Conservation (phyloP, 2,888 invertebrate genomes). For the Corythucha ciliata region DNA sequence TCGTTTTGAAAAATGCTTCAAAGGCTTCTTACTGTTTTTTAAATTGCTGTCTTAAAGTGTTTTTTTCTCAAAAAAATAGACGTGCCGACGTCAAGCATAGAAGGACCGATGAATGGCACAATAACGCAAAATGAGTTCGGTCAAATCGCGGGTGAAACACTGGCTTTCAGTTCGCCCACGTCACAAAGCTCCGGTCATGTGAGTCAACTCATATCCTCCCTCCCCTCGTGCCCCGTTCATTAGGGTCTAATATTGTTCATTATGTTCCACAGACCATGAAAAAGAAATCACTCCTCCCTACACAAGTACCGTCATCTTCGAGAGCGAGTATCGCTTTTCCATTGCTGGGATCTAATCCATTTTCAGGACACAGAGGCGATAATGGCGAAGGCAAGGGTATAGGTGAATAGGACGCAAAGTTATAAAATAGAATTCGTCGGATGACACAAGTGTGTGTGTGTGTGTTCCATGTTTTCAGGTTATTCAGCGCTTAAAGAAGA, state of each 20-base stretch:
- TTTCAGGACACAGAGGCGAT: constrained; percentile 33
- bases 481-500: constrained; percentile 35
- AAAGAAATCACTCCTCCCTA: constrained; percentile 44
- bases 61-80: constrained; percentile 9
- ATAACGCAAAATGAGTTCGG: constrained; percentile 26
- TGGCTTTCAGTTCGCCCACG: constrained; percentile 38
- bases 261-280: constrained; percentile 32
- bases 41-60: background rate
- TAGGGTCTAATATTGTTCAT: background rate
- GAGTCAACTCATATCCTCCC: background rate
- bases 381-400: constrained; percentile 49
- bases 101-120: constrained; percentile 25
- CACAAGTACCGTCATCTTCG: constrained; percentile 54
- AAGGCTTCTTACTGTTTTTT: background rate
- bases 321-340: constrained; percentile 70
- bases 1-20: too few species aligned
- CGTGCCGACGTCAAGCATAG: constrained; percentile 22
- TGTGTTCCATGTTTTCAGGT: too few species aligned
- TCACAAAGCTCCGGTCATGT: constrained; percentile 53
- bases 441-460: too few species aligned
- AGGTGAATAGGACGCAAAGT: constrained; percentile 41
- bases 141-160: constrained; percentile 30
- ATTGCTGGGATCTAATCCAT: constrained; percentile 46
- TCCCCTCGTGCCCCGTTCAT: background rate
- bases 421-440: too few species aligned